phyloP scores from a whole-genome alignment of 23 tunicate species.

The Styela clava region DNA sequence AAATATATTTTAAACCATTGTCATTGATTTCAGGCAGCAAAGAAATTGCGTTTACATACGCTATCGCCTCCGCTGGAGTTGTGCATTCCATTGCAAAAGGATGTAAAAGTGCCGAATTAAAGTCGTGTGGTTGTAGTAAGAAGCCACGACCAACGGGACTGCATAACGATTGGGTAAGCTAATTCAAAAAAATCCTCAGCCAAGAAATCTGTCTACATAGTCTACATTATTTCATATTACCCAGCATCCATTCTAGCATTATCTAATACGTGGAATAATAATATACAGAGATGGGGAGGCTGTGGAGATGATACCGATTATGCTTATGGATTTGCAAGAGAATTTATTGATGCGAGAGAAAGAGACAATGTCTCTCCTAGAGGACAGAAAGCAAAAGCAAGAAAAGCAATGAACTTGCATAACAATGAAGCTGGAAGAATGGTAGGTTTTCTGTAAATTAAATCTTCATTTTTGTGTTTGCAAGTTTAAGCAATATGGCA shows the following conservation, averaged over 20 bases:
- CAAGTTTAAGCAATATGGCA: too few relatives aligned
- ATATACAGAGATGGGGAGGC: slow-evolving; percentile 94
- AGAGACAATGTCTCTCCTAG: slow-evolving; percentile 66
- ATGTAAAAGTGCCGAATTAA: slow-evolving; percentile 60
- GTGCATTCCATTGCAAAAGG: slow-evolving; percentile 87
- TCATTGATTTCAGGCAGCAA: slow-evolving; percentile 81
- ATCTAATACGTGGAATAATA: too few relatives aligned
- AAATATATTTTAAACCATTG: too few relatives aligned
- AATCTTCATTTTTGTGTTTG: not conserved
- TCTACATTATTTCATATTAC: too few relatives aligned
- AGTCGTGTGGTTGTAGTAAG: slow-evolving; percentile 70
- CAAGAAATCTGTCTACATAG: too few relatives aligned
- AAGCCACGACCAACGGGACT: slow-evolving; percentile 65
- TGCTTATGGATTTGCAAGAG: slow-evolving; percentile 93
- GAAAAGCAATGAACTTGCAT: slow-evolving; percentile 91
- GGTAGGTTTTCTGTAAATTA: slow-evolving; percentile 72
- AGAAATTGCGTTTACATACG: slow-evolving; percentile 95
- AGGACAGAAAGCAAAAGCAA: slow-evolving; percentile 42
- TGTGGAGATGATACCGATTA: slow-evolving; percentile 94
- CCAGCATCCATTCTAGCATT: too few relatives aligned
- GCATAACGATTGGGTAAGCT: slow-evolving; percentile 63
- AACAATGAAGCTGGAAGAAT: slow-evolving; percentile 98
- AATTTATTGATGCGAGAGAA: slow-evolving; percentile 87
- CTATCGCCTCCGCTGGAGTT: slow-evolving; percentile 95
- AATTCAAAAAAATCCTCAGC: too few relatives aligned